Evolutionary conservation across 2,888 invertebrate species (phyloP).

Genomic region (Syrista parreyssii): DNA sequence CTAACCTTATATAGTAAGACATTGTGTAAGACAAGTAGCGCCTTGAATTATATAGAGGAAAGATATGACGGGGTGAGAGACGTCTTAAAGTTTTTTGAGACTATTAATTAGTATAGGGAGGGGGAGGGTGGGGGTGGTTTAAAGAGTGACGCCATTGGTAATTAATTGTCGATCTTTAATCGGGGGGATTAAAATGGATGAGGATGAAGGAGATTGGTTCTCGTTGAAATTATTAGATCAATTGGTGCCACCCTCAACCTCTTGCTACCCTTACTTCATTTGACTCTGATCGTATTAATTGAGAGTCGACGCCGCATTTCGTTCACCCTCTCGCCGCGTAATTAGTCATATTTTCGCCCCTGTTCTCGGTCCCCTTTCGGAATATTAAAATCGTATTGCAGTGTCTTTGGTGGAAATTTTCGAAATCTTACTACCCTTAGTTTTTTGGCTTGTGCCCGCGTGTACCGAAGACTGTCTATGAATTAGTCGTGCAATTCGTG

Average conservation of each 20-base stretch:
- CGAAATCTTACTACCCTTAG: background rate
- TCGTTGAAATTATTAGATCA: slow-evolving; percentile 7
- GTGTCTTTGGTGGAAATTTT: background rate
- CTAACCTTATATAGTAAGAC: background rate
- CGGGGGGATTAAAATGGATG: background rate
- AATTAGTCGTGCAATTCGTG: too few species aligned
- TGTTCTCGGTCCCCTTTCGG: background rate
- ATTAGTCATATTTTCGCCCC: background rate
- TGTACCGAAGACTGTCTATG: background rate
- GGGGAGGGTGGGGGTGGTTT: background rate
- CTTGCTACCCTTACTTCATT: background rate
- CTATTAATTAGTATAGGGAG: background rate
- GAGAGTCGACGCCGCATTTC: background rate
- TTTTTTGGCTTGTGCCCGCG: background rate
- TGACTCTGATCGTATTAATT: background rate
- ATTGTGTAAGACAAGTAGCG: too few species aligned
- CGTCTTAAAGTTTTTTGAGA: background rate
- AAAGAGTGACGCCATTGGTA: background rate
- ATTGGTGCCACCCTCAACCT: background rate
- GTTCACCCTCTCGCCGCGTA: background rate
- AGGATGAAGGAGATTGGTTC: background rate
- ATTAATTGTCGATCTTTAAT: background rate
- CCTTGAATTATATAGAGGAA: background rate
- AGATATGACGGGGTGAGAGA: background rate
- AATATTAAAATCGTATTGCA: background rate